A percentile compares a stretch with the other conserved stretches of the same genome.
phyloP scores from a whole-genome alignment of 2,888 invertebrate species.

The Acronicta leporina region DNA sequence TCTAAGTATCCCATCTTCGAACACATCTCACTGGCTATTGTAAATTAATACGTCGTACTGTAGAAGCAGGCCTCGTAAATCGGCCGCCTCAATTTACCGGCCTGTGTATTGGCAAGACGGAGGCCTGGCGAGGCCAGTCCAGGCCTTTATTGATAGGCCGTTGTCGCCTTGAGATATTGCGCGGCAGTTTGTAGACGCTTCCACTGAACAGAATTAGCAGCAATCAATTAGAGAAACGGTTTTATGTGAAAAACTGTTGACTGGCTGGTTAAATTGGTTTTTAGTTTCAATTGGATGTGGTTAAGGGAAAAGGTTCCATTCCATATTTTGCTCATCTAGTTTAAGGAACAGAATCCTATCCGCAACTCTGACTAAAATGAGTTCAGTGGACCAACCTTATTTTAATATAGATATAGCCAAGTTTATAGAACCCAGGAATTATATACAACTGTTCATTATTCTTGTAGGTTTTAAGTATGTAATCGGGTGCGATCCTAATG shows the following conservation, averaged over 20 bases:
- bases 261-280: slow-evolving; percentile 14
- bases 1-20: slow-evolving; percentile 5
- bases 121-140: slow-evolving; percentile 50
- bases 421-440: too few relatives aligned
- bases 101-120: slow-evolving; percentile 63
- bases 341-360: too few relatives aligned
- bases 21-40: slow-evolving; percentile 39
- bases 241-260: slow-evolving; percentile 30
- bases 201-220: slow-evolving; percentile 55
- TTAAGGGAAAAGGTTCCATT: too few relatives aligned
- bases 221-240: slow-evolving; percentile 61
- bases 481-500: too few relatives aligned
- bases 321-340: too few relatives aligned
- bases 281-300: background rate
- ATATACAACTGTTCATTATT: too few relatives aligned
- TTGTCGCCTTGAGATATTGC: slow-evolving; percentile 83
- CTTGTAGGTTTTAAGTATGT: too few relatives aligned
- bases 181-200: slow-evolving; percentile 71
- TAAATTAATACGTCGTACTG: slow-evolving; percentile 47
- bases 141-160: slow-evolving; percentile 82
- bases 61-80: slow-evolving; percentile 63
- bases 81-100: slow-evolving; percentile 70
- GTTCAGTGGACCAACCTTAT: too few relatives aligned
- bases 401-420: too few relatives aligned
- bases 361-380: too few relatives aligned